Percentiles rank a stretch among this genome's conserved stretches.
Evolutionary conservation across 2,113 vertebrate genomes (phyloP).

Genomic region (Ptychochromis oligacanthus): DNA sequence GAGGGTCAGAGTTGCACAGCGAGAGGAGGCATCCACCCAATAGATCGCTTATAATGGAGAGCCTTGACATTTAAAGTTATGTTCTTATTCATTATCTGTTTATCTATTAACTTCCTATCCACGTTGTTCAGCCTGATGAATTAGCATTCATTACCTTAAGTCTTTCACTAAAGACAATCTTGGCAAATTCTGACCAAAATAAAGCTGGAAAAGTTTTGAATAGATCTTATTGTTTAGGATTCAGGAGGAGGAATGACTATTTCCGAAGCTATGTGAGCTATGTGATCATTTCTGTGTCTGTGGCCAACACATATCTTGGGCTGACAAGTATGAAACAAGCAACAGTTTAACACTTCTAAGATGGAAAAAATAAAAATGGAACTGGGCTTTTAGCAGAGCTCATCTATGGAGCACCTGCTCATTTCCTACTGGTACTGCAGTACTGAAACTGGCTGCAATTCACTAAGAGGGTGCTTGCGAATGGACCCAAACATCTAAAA

Average conservation of each 20-base stretch:
- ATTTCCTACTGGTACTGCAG: neutral
- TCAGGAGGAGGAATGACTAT: neutral
- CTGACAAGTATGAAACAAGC: neutral
- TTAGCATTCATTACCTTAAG: neutral
- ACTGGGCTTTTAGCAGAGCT: neutral
- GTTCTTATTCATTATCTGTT: conserved; percentile 52
- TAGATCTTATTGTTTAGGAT: neutral
- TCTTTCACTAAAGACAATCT: neutral
- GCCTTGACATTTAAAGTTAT: conserved; percentile 65
- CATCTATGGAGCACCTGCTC: neutral
- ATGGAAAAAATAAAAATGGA: neutral
- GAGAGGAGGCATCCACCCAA: neutral
- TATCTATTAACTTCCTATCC: conserved; percentile 38
- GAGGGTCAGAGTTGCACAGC: conserved; percentile 14
- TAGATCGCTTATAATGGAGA: conserved; percentile 23
- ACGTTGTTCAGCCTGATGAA: conserved; percentile 7
- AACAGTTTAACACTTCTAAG: neutral
- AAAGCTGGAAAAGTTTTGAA: neutral
- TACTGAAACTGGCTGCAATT: neutral
- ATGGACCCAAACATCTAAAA: neutral
- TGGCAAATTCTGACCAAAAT: neutral
- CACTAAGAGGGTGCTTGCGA: neutral
- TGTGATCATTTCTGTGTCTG: neutral
- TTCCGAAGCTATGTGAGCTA: neutral
- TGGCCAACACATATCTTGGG: neutral